Evolutionary conservation across 1,140 invertebrate genomes (phyloP), one percentile per base, ranked within the genome.

Genomic region (Drosophila nasuta): DNA sequence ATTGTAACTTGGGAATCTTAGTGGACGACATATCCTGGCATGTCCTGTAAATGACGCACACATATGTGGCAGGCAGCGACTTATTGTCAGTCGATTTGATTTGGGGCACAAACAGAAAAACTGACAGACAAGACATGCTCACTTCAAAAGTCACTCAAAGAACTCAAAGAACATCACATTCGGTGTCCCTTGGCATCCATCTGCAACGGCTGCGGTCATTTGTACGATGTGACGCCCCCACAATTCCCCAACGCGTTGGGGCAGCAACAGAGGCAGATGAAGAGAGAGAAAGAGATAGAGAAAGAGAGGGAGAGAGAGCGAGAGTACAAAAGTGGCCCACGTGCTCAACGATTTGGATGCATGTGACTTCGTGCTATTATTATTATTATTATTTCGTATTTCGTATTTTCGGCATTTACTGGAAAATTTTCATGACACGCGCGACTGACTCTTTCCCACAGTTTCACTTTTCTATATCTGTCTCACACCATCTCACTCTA

Each of bases 371-470:
- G 56, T 63, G 57, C 28, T 38, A 62, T 49, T 69, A 82, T 60
- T 75, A 79, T 38, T 38, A 33, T 33, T 33, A 33, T 33, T 10
- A 10, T 38, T 3, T 38, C 20, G 20, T 38, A 10, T 77, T 71
- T 75, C 60, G 35, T 69, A 43, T 69, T 60, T 66, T 57, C 38
- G 38, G 15, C 62, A 41, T 62, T 62, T 48, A 64, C 80, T 86
- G 82, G 82, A 75, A 86, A 86, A 82, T 79, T 64, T 70, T 79
- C 49, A 71, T 75, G 83, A 77, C 83, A 87, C 83, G 83, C 83
- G 83, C 83, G 68, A 64, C 11, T 80, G 62, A n/a, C 66, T 73
- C 63, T 43, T 45, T 45, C 46, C 63, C 54, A 71, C 48, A 67
- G 45, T 49, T 33, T 33, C 56, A 11, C 35, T 41, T 57, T 7